Evolutionary conservation across 2,113 vertebrate species (phyloP), one percentile per base, ranked within the genome.

Genomic region (Noturus placidus): DNA sequence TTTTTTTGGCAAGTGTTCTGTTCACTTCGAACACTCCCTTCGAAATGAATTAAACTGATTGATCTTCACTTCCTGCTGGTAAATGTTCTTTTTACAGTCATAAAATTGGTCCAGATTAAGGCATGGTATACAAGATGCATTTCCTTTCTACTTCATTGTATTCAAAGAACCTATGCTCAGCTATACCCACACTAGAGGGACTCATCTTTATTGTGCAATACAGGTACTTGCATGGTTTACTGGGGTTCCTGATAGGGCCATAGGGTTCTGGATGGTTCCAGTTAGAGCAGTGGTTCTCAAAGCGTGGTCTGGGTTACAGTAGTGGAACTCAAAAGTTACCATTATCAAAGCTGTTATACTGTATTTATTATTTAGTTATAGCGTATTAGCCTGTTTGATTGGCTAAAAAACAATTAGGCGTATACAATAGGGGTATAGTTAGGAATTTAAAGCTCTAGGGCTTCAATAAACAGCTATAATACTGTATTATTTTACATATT

Each of bases 41-140:
- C 30, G 9, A 83, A 61, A 77, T 52, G 42, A 83, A 87, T 83
- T 83, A 35, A 87, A n/a, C 57, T 54, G 69, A 87, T 77, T 83
- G 70, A 83, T 59, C 86, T 83, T 11, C 69, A 52, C 38, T 83
- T 46, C 20, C 63, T 77, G 30, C 56, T 54, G 20, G n/a, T 54
- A 83, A 76, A 74, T 61, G 56, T 25, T 63, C 65, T 63, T 76
- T 50, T 14, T 61, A 59, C 35, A 38, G 86, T 74, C 27, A 72
- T 87, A 63, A 63, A 35, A 61, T 30, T 10, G 56, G 27, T 76
- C 38, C 59, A 70, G 77, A 46, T 80, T 54, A 86, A 67, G 56
- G 76, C 52, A 42, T 0, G 7, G 19, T 65, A 86, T 27, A 54
- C 52, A 61, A 86, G 38, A 25, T 14, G 27, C 72, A 77, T 57